These are phyloP conservation scores for Aleiodes alternator DNA, from an alignment of 2,888 invertebrate species.

Conservation along the genomic window DNA sequence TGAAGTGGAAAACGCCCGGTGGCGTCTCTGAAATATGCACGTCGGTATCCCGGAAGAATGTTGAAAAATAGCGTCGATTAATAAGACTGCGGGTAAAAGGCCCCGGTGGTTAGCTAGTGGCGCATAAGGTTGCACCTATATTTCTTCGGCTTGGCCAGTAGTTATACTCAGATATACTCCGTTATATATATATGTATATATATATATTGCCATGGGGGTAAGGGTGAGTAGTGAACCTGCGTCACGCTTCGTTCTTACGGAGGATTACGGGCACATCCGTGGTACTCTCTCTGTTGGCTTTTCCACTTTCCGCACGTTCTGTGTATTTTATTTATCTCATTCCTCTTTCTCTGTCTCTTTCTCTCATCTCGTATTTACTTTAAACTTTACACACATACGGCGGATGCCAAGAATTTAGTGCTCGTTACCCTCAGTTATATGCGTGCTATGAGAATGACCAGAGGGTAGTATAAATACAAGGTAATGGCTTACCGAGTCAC, in stretches of 20 bases:
- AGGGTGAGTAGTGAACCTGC: constrained; percentile 45
- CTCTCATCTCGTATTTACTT: constrained; percentile 2
- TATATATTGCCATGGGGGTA: neutral
- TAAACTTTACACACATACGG: constrained; percentile 29
- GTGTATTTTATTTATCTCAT: constrained; percentile 18
- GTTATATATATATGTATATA: neutral
- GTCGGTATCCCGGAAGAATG: constrained; percentile 49
- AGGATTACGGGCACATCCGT: constrained; percentile 39
- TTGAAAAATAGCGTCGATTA: constrained; percentile 66
- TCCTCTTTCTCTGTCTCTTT: neutral
- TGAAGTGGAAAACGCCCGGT: constrained; percentile 52
- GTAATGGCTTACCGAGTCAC: neutral
- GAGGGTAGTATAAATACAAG: constrained; percentile 22
- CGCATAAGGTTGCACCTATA: constrained; percentile 50
- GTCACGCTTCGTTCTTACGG: constrained; percentile 41
- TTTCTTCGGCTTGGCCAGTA: constrained; percentile 39
- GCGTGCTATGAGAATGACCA: constrained; percentile 31
- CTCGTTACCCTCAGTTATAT: constrained; percentile 50
- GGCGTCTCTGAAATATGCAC: constrained; percentile 59
- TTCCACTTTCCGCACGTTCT: constrained; percentile 24
- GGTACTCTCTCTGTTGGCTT: constrained; percentile 29
- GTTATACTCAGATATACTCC: constrained; percentile 1
- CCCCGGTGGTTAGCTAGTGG: constrained; percentile 49
- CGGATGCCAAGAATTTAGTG: constrained; percentile 51
- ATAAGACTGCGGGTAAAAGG: constrained; percentile 57